phyloP scores from a whole-genome alignment of 2,888 invertebrate species.

The Caenorhabditis angaria region DNA sequence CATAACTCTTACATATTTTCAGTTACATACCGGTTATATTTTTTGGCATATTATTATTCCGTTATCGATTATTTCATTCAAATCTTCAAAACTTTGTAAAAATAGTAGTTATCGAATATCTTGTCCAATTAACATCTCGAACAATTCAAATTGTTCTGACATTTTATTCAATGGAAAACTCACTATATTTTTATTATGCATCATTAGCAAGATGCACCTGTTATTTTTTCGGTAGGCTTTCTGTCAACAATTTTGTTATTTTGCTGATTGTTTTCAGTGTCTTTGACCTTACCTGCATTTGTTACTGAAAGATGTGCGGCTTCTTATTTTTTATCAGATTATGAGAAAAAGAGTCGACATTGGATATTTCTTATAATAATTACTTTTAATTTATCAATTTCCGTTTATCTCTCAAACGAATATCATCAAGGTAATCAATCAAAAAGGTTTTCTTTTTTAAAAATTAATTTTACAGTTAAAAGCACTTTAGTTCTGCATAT shows the following conservation, averaged over 20 bases:
- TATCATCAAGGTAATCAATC: slow-evolving; percentile 32
- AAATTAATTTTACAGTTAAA: slow-evolving; percentile 19
- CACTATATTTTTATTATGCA: slow-evolving; percentile 32
- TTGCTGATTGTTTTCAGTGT: slow-evolving; percentile 22
- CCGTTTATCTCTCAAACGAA: slow-evolving; percentile 19
- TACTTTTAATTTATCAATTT: slow-evolving; percentile 6
- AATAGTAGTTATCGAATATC: slow-evolving; percentile 24
- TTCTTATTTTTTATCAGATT: slow-evolving; percentile 40
- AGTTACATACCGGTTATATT: slow-evolving; percentile 32
- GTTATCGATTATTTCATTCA: slow-evolving; percentile 28
- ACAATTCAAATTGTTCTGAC: slow-evolving; percentile 30
- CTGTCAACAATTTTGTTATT: not conserved
- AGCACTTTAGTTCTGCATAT: slow-evolving; percentile 24
- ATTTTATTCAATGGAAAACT: slow-evolving; percentile 30
- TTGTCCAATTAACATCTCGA: slow-evolving; percentile 34
- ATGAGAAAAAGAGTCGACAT: slow-evolving; percentile 34
- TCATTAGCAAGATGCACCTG: slow-evolving; percentile 34
- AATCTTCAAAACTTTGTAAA: slow-evolving; percentile 32
- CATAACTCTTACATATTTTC: slow-evolving; percentile 4
- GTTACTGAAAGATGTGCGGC: slow-evolving; percentile 40
- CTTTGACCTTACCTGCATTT: slow-evolving; percentile 31
- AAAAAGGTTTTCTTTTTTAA: not conserved
- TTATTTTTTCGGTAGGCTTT: slow-evolving; percentile 31
- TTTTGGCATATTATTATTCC: slow-evolving; percentile 22
- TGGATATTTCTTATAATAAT: slow-evolving; percentile 22